Evolutionary conservation across 2,113 vertebrate species (phyloP).

Genomic region (Centropus bengalensis): DNA sequence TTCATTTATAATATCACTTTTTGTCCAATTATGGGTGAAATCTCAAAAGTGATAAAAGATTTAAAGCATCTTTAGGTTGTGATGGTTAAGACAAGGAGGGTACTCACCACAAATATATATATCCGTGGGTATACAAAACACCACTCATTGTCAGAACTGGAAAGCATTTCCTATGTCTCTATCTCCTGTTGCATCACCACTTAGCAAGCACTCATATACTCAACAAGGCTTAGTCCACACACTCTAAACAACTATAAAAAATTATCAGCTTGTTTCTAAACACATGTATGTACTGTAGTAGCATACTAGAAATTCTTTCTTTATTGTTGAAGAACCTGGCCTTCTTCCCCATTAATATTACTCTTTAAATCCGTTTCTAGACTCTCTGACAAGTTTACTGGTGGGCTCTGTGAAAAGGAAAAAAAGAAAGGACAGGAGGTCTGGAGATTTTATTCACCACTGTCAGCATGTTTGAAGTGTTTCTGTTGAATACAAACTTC

Average conservation of each 20-base stretch:
- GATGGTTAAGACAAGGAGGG: neutral
- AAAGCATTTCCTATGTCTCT: neutral
- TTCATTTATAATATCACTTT: neutral
- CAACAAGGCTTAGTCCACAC: neutral
- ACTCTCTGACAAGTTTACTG: conserved; percentile 20
- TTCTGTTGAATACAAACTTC: conserved; percentile 4
- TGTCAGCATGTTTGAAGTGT: conserved; percentile 42
- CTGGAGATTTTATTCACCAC: conserved; percentile 45
- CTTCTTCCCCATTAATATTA: conserved; percentile 3
- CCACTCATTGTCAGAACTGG: neutral
- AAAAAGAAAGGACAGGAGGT: neutral
- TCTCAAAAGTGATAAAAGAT: neutral
- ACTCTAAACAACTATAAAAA: neutral
- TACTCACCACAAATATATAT: neutral
- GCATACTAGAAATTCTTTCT: neutral
- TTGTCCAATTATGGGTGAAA: neutral
- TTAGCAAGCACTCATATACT: neutral
- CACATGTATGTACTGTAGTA: neutral
- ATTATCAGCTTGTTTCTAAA: neutral
- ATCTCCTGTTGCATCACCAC: neutral
- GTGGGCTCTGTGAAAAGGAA: neutral
- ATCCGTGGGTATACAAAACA: neutral
- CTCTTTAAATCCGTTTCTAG: neutral
- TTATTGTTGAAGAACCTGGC: neutral
- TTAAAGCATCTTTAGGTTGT: neutral